These are phyloP conservation scores for Timema podura DNA, from an alignment of 2,888 invertebrate species.

Conservation along the genomic window DNA sequence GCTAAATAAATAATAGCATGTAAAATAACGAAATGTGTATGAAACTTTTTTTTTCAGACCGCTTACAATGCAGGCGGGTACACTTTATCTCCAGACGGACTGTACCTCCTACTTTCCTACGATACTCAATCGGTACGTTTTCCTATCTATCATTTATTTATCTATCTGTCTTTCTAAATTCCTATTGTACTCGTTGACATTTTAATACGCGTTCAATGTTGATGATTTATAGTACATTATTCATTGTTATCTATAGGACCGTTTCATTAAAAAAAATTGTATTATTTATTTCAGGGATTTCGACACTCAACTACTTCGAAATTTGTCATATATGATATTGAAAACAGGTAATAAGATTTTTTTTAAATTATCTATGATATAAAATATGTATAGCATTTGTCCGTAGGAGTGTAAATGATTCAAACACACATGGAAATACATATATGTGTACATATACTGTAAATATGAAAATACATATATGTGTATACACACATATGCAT, in stretches of 20 bases:
- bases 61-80: slow-evolving; percentile 30
- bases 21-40: slow-evolving; percentile 15
- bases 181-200: too few relatives aligned
- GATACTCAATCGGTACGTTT: slow-evolving; percentile 38
- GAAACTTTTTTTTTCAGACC: slow-evolving; percentile 31
- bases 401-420: too few relatives aligned
- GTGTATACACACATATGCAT: too few relatives aligned
- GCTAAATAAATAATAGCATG: background rate
- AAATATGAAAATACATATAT: too few relatives aligned
- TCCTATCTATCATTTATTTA: slow-evolving; percentile 9
- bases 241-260: too few relatives aligned
- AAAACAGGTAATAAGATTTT: slow-evolving; percentile 28
- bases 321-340: slow-evolving; percentile 56
- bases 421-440: too few relatives aligned
- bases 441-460: too few relatives aligned
- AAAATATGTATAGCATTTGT: too few relatives aligned
- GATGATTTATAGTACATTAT: too few relatives aligned
- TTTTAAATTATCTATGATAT: too few relatives aligned
- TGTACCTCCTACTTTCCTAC: slow-evolving; percentile 40
- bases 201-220: too few relatives aligned
- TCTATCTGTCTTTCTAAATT: background rate
- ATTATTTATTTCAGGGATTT: slow-evolving; percentile 53
- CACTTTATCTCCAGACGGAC: slow-evolving; percentile 40
- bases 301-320: slow-evolving; percentile 62
- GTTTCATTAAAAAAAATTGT: too few relatives aligned